These are phyloP conservation scores for Ashinkailepas kermadecensis DNA, from an alignment of 2,888 invertebrate species.

Conservation along the genomic window DNA sequence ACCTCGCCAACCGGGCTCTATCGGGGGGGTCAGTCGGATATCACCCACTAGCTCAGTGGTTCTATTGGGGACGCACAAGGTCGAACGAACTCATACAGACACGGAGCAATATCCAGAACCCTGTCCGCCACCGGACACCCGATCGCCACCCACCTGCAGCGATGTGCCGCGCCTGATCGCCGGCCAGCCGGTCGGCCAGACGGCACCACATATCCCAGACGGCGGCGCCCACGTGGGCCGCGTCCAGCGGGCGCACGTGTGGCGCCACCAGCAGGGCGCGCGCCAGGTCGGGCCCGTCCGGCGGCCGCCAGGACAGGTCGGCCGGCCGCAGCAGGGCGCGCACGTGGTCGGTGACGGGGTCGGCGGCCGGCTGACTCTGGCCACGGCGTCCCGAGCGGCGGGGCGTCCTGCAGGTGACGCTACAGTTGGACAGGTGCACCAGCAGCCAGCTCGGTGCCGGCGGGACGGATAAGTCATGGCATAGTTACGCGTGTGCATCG, in stretches of 20 bases:
- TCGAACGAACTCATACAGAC: no score
- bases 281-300: background rate
- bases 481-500: no score
- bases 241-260: background rate
- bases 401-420: background rate
- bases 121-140: no score
- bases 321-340: background rate
- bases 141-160: background rate
- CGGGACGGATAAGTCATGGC: no score
- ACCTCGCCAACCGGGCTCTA: no score
- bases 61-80: no score
- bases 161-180: background rate
- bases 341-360: background rate
- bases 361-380: background rate
- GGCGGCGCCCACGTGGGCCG: background rate
- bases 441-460: no score
- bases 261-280: slow-evolving; percentile 6
- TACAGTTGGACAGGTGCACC: no score
- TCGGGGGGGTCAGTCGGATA: no score
- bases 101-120: no score
- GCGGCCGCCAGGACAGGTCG: background rate
- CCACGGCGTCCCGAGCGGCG: background rate
- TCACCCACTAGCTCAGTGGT: no score
- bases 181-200: background rate
- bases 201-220: background rate